Evolutionary conservation across 2,113 vertebrate genomes (phyloP).

Genomic region (Erythrocercus mccallii): DNA sequence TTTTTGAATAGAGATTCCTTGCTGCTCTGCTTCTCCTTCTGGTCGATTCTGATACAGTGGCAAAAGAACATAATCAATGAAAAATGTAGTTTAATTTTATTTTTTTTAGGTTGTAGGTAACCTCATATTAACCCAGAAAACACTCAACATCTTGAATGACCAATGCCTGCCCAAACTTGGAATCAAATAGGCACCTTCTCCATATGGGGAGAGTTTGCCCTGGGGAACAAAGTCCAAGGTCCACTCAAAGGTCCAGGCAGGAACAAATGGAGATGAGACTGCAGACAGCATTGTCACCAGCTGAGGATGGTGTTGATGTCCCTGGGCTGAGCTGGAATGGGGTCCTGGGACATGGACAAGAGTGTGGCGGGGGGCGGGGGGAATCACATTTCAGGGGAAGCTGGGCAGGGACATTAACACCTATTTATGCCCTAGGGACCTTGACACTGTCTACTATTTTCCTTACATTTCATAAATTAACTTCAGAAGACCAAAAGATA

Average conservation of each 20-base stretch:
- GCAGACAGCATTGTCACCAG: not conserved
- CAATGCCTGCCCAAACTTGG: not conserved
- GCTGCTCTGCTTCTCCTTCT: not conserved
- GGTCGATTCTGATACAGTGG: not conserved
- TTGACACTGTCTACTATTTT: not conserved
- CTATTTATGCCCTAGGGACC: not conserved
- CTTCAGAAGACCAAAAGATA: not conserved
- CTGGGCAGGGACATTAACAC: not conserved
- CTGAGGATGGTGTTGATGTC: not conserved
- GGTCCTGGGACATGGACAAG: not conserved
- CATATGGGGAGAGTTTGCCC: not conserved
- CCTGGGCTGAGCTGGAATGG: not conserved
- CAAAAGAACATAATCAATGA: not conserved
- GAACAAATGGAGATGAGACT: not conserved
- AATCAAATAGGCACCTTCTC: not conserved
- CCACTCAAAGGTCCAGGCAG: not conserved
- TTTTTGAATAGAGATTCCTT: not conserved
- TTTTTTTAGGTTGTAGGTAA: not conserved
- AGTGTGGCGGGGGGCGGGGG: accelerated
- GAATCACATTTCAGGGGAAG: not conserved
- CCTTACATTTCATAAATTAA: not conserved
- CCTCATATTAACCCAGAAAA: not conserved
- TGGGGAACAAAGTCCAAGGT: not conserved
- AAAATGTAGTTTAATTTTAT: not conserved
- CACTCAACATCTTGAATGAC: not conserved